These are phyloP conservation scores for Python bivittatus DNA, from an alignment of 2,113 vertebrate genomes.

Conservation along the genomic window DNA sequence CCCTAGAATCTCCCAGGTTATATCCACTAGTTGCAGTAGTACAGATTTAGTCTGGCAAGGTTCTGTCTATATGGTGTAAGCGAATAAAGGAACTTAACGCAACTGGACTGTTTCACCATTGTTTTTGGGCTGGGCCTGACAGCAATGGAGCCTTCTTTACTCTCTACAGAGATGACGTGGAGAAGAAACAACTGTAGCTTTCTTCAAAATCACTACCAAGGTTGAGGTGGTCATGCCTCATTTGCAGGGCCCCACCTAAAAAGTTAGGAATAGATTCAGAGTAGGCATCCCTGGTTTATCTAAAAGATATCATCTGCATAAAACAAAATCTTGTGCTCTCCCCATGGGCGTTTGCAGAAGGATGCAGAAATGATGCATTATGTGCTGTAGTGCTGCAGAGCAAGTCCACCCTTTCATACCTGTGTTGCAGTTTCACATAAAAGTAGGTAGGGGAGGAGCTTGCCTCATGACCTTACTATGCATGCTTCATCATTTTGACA, in stretches of 20 bases:
- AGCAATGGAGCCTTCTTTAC: too few species aligned
- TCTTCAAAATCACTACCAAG: not conserved
- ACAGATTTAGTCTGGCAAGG: too few species aligned
- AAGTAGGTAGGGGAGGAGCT: not conserved
- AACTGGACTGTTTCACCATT: too few species aligned
- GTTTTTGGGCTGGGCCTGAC: too few species aligned
- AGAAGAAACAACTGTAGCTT: not conserved
- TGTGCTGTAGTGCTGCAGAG: not conserved
- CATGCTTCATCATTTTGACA: not conserved
- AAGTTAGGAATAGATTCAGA: not conserved
- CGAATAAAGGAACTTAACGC: too few species aligned
- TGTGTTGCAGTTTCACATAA: not conserved
- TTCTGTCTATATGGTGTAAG: too few species aligned
- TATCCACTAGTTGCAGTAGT: too few species aligned
- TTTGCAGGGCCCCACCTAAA: not conserved
- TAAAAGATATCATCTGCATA: not conserved
- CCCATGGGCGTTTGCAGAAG: not conserved
- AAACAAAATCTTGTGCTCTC: not conserved
- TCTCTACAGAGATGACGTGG: not conserved
- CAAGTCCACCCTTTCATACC: not conserved
- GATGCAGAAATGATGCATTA: not conserved
- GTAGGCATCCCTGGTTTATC: not conserved
- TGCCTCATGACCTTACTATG: not conserved
- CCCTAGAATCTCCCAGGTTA: too few species aligned
- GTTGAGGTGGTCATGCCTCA: not conserved